Base-by-base conservation (phyloP, 2,888 invertebrate genomes). In the Drosophila nr. fundita region DNA sequence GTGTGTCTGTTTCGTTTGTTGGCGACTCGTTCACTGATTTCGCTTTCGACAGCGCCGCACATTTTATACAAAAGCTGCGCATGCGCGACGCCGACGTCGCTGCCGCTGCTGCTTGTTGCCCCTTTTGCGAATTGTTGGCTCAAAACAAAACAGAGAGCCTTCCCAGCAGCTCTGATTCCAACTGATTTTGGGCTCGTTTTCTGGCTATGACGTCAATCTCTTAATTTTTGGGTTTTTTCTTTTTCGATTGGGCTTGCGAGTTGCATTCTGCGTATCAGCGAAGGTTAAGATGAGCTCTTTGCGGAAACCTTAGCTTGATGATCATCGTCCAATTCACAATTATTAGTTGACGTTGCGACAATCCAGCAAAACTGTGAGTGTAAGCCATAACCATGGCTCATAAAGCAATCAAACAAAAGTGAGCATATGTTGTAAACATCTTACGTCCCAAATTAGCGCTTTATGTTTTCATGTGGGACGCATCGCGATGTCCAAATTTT, bases 11-110 rank as follows among this genome's bases (percentile, higher is more conserved):
- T 64, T 72, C 75, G 86, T 77, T 84, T 68, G 80, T 84, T 77
- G 80, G 88, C 80, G 83, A 81, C 78, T 83, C 79, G 83, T 89
- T 90, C 66, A 91, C 91, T 91, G 91, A 91, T 91, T 89, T 87
- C 78, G 82, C 78, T 82, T 90, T 85, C 78, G 70, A 68, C 77
- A 60, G 73, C 55, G 80, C 83, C 69, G 74, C 76, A 80, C 80
- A 73, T 91, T 91, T 91, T 91, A 91, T 91, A 91, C 90, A 82
- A 72, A 86, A 80, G 82, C 55, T 76, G 80, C 82, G 82, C 87
- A 76, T 72, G 90, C 88, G 88, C 87, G 29, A 60, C 76, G 69
- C 38, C 68, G 60, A 13, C 58, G 49, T 15, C 18, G 32, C 29
- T 24, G 67, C 1, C n/a, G 52, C 36, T 34, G 53, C 18, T 38